These are phyloP conservation scores for Leptocoma aspasia DNA, from an alignment of 2,113 vertebrate species.

Conservation along the genomic window DNA sequence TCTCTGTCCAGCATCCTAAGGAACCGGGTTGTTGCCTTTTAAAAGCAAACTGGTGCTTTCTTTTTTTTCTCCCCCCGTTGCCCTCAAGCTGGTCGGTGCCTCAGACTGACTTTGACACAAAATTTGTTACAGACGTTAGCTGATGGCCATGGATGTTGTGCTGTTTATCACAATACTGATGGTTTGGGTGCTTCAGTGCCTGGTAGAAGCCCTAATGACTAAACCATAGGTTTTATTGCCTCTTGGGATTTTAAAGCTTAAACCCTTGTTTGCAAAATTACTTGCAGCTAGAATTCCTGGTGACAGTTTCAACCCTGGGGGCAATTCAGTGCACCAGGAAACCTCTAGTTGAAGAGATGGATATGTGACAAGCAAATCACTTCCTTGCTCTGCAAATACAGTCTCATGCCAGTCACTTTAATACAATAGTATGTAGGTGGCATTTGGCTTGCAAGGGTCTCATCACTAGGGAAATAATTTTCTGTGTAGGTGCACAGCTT, in stretches of 20 bases:
- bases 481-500: not conserved
- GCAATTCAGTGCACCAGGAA: not conserved
- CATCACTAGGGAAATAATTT: not conserved
- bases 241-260: not conserved
- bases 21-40: not conserved
- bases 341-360: not conserved
- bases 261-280: not conserved
- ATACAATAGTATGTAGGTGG: not conserved
- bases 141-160: not conserved
- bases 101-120: not conserved
- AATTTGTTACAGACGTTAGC: not conserved
- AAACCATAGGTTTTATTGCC: not conserved
- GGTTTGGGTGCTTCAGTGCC: not conserved
- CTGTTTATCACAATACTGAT: not conserved
- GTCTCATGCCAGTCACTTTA: not conserved
- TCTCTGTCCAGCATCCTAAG: not conserved
- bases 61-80: accelerated
- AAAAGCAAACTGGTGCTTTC: not conserved
- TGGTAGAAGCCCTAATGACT: not conserved
- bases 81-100: not conserved
- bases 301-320: not conserved
- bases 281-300: not conserved
- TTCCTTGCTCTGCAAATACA: constrained; percentile 8
- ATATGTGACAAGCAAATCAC: constrained; percentile 14
- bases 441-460: not conserved